Evolutionary conservation across 2,797 vertebrate species (phyloP).

Genomic region (Poecilia wingei): DNA sequence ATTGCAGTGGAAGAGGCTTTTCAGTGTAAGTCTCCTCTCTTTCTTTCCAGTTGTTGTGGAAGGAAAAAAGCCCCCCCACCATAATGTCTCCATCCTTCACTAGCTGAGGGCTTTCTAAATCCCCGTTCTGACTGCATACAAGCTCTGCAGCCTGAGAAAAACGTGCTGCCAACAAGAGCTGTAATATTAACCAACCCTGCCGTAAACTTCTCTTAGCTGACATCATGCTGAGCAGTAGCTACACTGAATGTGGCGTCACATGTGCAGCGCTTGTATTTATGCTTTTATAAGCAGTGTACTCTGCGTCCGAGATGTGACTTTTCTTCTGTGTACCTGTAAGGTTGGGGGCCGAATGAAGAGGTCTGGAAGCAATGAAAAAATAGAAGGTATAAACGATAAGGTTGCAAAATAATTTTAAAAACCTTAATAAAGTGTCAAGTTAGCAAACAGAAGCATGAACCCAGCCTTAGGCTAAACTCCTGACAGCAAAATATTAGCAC

Average conservation of each 20-base stretch:
- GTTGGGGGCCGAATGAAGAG: neutral
- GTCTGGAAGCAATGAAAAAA: neutral
- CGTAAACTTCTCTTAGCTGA: slow-evolving; percentile 29
- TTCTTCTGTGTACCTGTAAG: neutral
- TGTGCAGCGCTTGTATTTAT: neutral
- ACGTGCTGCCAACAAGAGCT: slow-evolving; percentile 43
- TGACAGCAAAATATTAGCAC: neutral
- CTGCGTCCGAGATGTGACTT: neutral
- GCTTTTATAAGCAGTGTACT: neutral
- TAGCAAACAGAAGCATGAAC: neutral
- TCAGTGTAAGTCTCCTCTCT: slow-evolving; percentile 50
- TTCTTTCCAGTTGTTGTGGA: slow-evolving; percentile 73
- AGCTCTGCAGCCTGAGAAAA: slow-evolving; percentile 54
- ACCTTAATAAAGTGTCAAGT: neutral
- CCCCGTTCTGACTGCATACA: slow-evolving; percentile 56
- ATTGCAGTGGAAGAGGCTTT: slow-evolving; percentile 58
- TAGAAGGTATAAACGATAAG: neutral
- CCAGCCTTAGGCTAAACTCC: neutral
- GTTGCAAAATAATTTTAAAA: neutral
- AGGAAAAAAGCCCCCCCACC: slow-evolving; percentile 75
- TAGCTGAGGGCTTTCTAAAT: slow-evolving; percentile 64
- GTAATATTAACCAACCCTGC: slow-evolving; percentile 45
- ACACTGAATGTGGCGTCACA: slow-evolving; percentile 17
- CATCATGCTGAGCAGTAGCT: slow-evolving; percentile 25
- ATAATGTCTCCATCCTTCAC: slow-evolving; percentile 74